Percentiles rank a stretch among this genome's conserved stretches.
Conservation (phyloP, 2,888 invertebrate species). For the Rhagonycha fulva region DNA sequence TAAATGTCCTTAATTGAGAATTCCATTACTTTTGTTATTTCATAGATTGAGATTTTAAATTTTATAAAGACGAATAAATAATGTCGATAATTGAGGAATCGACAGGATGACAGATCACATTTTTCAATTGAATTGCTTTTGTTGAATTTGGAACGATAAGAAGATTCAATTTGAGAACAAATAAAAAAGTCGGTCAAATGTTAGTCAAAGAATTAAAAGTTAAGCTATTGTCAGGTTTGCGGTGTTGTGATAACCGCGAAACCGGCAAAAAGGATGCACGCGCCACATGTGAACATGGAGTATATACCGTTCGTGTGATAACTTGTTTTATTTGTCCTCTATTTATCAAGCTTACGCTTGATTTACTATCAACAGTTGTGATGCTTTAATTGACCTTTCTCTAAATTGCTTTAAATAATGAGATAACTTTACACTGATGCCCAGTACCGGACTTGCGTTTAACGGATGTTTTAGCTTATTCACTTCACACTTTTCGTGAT, state of each 20-base stretch:
- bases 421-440: conserved; percentile 9
- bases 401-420: conserved; percentile 29
- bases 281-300: conserved; percentile 15
- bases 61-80: conserved; percentile 29
- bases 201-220: conserved; percentile 47
- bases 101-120: conserved; percentile 41
- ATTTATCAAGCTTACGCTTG: conserved; percentile 46
- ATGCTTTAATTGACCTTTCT: conserved; percentile 35
- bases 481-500: not conserved
- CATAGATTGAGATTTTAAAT: conserved; percentile 35
- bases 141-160: conserved; percentile 44
- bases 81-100: conserved; percentile 8
- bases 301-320: conserved; percentile 35
- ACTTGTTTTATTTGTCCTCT: conserved; percentile 32
- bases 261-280: conserved; percentile 9
- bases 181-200: conserved; percentile 43
- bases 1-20: not conserved
- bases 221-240: conserved; percentile 42
- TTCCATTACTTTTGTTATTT: conserved; percentile 10
- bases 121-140: conserved; percentile 48
- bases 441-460: not conserved
- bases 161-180: conserved; percentile 44
- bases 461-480: not conserved
- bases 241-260: conserved; percentile 40
- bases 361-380: conserved; percentile 46